phyloP scores from a whole-genome alignment of 2,797 vertebrate genomes.

The Rhynchonycteris naso region DNA sequence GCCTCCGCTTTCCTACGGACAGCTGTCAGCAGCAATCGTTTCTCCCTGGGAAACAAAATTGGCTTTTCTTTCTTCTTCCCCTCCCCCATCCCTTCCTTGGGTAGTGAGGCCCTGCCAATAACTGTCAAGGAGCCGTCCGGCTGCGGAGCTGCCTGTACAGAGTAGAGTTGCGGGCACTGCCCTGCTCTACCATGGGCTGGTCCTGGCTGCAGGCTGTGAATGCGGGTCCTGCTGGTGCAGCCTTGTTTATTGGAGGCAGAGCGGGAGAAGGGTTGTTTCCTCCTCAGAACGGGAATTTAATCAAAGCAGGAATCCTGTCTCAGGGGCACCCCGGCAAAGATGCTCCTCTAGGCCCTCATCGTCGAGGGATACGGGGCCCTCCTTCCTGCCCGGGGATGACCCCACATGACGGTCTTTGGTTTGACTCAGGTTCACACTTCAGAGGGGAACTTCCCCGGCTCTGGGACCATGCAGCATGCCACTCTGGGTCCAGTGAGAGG shows the following conservation, averaged over 20 bases:
- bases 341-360: neutral
- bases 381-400: neutral
- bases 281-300: neutral
- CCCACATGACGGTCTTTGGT: neutral
- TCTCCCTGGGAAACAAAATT: slow-evolving; percentile 76
- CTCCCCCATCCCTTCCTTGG: slow-evolving; percentile 55
- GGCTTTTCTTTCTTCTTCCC: slow-evolving; percentile 68
- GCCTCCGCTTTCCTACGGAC: slow-evolving; percentile 84
- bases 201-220: neutral
- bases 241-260: neutral
- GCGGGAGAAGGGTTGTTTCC: neutral
- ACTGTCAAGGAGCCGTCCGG: slow-evolving; percentile 75
- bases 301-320: neutral
- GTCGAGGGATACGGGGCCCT: neutral
- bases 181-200: neutral
- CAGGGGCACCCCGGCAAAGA: neutral
- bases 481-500: neutral
- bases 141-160: neutral
- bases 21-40: slow-evolving; percentile 86
- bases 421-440: neutral
- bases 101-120: slow-evolving; percentile 76
- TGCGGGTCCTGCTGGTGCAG: neutral
- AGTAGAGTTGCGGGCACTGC: fast-evolving
- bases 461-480: neutral
- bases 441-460: neutral